Evolutionary conservation across 2,797 vertebrate genomes (phyloP), one percentile per base, ranked within the genome.

Genomic region (Microctenopoma lineatum): DNA sequence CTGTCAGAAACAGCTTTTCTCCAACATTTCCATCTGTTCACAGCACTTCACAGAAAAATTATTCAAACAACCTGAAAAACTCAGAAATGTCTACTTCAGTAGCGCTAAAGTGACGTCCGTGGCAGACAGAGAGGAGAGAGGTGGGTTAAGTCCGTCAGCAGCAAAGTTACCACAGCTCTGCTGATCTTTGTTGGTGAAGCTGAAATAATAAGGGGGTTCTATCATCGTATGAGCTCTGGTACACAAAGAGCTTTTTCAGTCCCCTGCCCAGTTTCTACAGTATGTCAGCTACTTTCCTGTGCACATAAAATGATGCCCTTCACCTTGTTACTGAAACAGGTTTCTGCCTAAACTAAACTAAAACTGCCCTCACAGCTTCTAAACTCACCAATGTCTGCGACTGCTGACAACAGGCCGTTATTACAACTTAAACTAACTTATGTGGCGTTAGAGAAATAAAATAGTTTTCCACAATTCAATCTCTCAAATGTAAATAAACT

Each of bases 351-450:
- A 41, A 41, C 4, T 4, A 39, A 39, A 39, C 10, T 29, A 29
- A 29, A 29, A 29, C 27, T 29, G 27, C 10, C 14, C 10, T 39
- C 4, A 12, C 38, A 13, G 9, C 9, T 36, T 36, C 34, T 36
- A 36, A 36, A 36, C 5, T 36, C 34, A 36, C 34, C 34, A 36
- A 7, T 36, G 34, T 7, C 34, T 36, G 6, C 8, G 34, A 36
- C 34, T 36, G 34, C 34, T 36, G 34, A 36, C 34, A 36, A 36
- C 34, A 36, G 3, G 27, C 27, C 59, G 57, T 44, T 45, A 69
- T 52, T 55, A 48, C 48, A 75, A 51, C 45, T 59, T 67, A 60
- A 78, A 75, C 41, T n/a, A 2, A 48, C 69, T 65, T 36, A 13
- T 48, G 16, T 29, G 47, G 18, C 26, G 51, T 71, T 44, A 38